Evolutionary conservation across 2,888 invertebrate genomes (phyloP), one percentile per base, ranked within the genome.

Genomic region (Protodeltote pygarga): DNA sequence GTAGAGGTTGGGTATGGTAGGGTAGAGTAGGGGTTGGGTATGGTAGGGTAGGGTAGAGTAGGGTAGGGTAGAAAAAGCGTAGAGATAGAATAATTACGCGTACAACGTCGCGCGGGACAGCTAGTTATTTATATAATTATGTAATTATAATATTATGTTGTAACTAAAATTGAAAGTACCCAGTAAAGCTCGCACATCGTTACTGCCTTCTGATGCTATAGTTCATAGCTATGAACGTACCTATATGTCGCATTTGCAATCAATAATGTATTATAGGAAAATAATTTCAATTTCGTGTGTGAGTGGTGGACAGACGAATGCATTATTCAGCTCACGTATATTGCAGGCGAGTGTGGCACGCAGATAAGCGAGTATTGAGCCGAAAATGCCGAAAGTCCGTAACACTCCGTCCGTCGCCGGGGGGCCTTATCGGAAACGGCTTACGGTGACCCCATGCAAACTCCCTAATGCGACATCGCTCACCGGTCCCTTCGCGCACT

Each of bases 401-500:
- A 65, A 52, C 50, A 59, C 67, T 69, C 59, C 46, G 63, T 62
- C 57, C 53, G 62, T 48, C 73, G 73, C 76, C 77, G 62, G 81
- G 85, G 87, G 87, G 88, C 79, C 90, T 92, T 92, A 92, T 92
- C 92, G 92, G 88, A 92, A 91, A 92, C 89, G 92, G 92, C 92
- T 92, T 92, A 92, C 85, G 84, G 83, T 86, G 87, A 86, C 90
- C 89, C 89, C 89, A 85, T 83, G 88, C 85, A 87, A 87, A 85
- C 90, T 88, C 89, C 90, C 89, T 83, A 82, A 85, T 82, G 89
- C 86, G 89, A 89, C 91, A 85, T 86, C 79, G 84, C 79, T 82
- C 83, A 80, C 83, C 73, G 75, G 73, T 71, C 75, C 73, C 65
- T 72, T 71, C 66, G 54, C 66, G 54, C 63, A 35, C 52, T 50